Evolutionary conservation across 2,113 vertebrate species (phyloP).

Genomic region (Tringa solitaria): DNA sequence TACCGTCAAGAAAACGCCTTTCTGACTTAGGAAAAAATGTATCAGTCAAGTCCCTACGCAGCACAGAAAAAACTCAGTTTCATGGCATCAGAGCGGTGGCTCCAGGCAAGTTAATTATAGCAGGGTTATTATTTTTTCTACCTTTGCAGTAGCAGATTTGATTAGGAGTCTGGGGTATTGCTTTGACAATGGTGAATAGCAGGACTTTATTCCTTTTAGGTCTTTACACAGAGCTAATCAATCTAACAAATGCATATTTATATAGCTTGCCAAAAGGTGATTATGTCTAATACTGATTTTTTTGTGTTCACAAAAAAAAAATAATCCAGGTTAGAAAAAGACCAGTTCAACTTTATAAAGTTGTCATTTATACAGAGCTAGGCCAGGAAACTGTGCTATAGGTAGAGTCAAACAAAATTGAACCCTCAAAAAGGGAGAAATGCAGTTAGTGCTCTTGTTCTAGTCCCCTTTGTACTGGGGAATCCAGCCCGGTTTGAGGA

Average conservation of each 20-base stretch:
- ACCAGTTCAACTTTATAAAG: neutral
- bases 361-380: neutral
- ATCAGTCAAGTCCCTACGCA: neutral
- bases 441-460: neutral
- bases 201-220: constrained; percentile 7
- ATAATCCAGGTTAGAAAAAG: neutral
- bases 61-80: neutral
- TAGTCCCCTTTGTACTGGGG: neutral
- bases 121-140: constrained; percentile 1
- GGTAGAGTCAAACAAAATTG: neutral
- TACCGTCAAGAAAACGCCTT: neutral
- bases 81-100: neutral
- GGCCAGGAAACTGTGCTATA: neutral
- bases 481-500: neutral
- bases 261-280: neutral
- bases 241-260: constrained; percentile 17
- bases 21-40: neutral
- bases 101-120: constrained; percentile 28
- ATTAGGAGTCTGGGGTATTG: constrained; percentile 33
- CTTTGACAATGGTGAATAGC: constrained; percentile 42
- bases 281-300: constrained; percentile 9
- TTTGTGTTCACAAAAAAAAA: neutral
- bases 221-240: neutral
- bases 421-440: neutral
- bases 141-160: constrained; percentile 26